These are phyloP conservation scores for Prionailurus bengalensis DNA, from an alignment of 2,113 vertebrate genomes.

Conservation along the genomic window DNA sequence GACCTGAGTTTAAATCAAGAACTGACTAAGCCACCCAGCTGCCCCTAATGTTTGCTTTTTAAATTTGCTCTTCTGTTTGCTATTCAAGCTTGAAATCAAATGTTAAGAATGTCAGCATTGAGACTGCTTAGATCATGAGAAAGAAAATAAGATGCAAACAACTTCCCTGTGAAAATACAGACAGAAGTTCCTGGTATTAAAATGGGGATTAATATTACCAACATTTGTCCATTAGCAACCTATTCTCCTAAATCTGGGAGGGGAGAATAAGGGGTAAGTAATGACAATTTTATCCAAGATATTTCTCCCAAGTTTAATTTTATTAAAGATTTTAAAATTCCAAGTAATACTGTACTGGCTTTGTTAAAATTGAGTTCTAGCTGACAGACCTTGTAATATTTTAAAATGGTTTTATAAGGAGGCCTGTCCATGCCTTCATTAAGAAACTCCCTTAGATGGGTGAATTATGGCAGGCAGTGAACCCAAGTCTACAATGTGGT, in stretches of 20 bases:
- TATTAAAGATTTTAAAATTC: slow-evolving; percentile 51
- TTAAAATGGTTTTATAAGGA: neutral
- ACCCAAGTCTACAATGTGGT: neutral
- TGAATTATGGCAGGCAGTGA: neutral
- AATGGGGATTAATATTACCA: neutral
- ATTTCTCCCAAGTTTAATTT: slow-evolving; percentile 50
- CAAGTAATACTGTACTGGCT: neutral
- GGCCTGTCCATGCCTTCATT: neutral
- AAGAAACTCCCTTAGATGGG: neutral
- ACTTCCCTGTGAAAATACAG: slow-evolving; percentile 18
- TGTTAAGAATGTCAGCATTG: neutral
- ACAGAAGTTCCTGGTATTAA: slow-evolving; percentile 15
- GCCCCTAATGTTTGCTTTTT: neutral
- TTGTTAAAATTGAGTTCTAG: slow-evolving; percentile 47
- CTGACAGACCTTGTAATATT: neutral
- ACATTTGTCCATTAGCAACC: neutral
- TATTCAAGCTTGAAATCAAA: slow-evolving; percentile 52
- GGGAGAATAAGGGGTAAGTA: neutral
- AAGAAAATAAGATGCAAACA: neutral
- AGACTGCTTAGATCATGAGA: neutral
- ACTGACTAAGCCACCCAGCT: too few relatives aligned
- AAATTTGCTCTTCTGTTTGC: slow-evolving; percentile 3
- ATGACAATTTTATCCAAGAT: neutral
- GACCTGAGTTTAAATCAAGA: too few relatives aligned
- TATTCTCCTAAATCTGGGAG: neutral